These are phyloP conservation scores for Saimiri boliviensis DNA, from an alignment of 2,113 vertebrate species.

Conservation along the genomic window DNA sequence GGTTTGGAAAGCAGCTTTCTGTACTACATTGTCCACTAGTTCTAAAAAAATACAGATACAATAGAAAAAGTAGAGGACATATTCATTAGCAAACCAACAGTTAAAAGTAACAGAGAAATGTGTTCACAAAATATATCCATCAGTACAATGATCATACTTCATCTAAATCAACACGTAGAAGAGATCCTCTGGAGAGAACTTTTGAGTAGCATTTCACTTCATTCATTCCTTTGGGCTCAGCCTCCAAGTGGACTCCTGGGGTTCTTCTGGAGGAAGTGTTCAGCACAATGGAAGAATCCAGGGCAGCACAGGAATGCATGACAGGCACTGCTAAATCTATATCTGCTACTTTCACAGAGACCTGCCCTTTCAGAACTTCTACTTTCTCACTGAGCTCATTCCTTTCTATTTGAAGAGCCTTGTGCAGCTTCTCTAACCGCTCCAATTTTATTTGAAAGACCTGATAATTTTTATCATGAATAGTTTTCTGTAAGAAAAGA, in stretches of 20 bases:
- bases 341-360: constrained; percentile 79
- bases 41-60: constrained; percentile 91
- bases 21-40: constrained; percentile 85
- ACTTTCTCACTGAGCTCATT: constrained; percentile 96
- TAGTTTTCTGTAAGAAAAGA: constrained; percentile 89
- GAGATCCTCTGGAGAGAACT: constrained; percentile 70
- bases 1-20: constrained; percentile 83
- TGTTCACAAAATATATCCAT: constrained; percentile 88
- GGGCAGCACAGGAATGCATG: constrained; percentile 70
- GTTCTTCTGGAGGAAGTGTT: constrained; percentile 71
- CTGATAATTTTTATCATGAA: constrained; percentile 94
- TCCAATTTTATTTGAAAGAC: constrained; percentile 96
- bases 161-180: constrained; percentile 78
- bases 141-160: constrained; percentile 81
- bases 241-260: constrained; percentile 73
- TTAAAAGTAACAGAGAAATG: constrained; percentile 86
- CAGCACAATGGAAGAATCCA: constrained; percentile 77
- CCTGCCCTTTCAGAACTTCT: constrained; percentile 89
- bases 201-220: constrained; percentile 47
- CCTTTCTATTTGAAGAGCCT: constrained; percentile 95
- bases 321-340: constrained; percentile 73
- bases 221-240: neutral
- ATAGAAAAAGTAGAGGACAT: constrained; percentile 91
- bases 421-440: constrained; percentile 94
- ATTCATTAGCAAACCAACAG: constrained; percentile 89